Evolutionary conservation across 2,797 vertebrate genomes (phyloP), one percentile per base, ranked within the genome.

Genomic region (Thaleichthys pacificus): DNA sequence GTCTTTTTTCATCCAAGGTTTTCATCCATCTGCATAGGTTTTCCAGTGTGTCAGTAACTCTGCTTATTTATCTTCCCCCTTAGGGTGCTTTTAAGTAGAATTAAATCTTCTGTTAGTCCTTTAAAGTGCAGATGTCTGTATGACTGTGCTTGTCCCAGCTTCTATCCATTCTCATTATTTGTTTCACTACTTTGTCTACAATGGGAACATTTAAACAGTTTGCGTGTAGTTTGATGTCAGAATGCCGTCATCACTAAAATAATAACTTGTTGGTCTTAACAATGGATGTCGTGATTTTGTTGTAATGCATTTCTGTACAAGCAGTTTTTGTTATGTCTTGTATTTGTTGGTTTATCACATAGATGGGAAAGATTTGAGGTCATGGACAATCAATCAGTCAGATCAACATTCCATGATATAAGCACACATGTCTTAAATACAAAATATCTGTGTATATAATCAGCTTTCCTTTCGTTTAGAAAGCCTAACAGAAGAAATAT

Each of bases 381-480:
- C 47, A 22, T 66, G 57, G 86, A 87, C 88, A 88, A 86, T 47
- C 42, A 47, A 14, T 90, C 90, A 84, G 83, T 86, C 77, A 74
- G 70, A 79, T 61, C 32, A 49, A 91, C 89, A 91, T 93, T 92
- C 91, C 90, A 88, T 78, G 80, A 68, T 51, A 69, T 63, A 76
- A 80, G 75, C 64, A 24, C 12, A 76, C 30, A 49, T 65, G 62
- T 68, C 68, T 73, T 75, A 68, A 69, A 57, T 64, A 70, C 51
- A 66, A 61, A 71, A 24, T 61, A 49, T 47, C 12, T 12, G 42
- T 47, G 42, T 47, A 12, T 22, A 49, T 11, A 47, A 0, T 24
- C 47, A 30, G 9, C 15, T 11, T 68, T 57, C 26, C 32, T 68
- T 32, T 24, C 61, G 54, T 19, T 14, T 54, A 14, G 56, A 35